phyloP scores from a whole-genome alignment of 2,888 invertebrate genomes.

The Agrochola macilenta region DNA sequence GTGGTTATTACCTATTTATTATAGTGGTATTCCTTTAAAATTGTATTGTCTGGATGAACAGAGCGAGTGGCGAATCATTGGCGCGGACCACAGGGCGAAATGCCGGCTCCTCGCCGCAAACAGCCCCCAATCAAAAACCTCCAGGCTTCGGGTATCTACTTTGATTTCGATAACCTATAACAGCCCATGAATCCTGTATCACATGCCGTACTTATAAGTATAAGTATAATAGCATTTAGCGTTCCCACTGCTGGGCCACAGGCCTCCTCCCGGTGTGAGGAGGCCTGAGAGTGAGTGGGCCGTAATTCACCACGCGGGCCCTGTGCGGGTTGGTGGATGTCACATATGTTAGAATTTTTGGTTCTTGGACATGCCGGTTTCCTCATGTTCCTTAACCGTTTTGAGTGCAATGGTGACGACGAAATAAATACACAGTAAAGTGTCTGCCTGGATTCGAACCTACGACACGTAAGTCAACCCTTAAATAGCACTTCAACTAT shows the following conservation, averaged over 20 bases:
- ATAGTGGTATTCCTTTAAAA: background rate
- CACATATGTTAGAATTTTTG: background rate
- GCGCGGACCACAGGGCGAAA: constrained; percentile 24
- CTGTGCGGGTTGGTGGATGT: background rate
- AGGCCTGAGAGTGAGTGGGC: background rate
- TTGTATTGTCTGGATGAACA: background rate
- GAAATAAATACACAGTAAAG: background rate
- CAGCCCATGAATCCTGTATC: too few species aligned
- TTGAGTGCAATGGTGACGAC: background rate
- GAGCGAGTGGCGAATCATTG: constrained; percentile 24
- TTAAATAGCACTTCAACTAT: background rate
- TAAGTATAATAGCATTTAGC: background rate
- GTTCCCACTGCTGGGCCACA: background rate
- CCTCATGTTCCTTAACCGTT: background rate
- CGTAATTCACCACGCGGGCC: background rate
- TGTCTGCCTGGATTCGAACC: background rate
- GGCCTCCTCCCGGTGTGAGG: background rate
- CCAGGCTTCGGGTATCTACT: constrained; percentile 29
- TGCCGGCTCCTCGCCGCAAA: constrained; percentile 27
- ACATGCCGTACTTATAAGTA: background rate
- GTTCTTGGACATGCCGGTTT: background rate
- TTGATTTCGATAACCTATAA: background rate
- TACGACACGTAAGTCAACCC: background rate
- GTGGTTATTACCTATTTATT: background rate
- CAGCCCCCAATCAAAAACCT: background rate